These are phyloP conservation scores for Arctocebus calabarensis DNA, from an alignment of 2,797 vertebrate genomes.

Conservation along the genomic window DNA sequence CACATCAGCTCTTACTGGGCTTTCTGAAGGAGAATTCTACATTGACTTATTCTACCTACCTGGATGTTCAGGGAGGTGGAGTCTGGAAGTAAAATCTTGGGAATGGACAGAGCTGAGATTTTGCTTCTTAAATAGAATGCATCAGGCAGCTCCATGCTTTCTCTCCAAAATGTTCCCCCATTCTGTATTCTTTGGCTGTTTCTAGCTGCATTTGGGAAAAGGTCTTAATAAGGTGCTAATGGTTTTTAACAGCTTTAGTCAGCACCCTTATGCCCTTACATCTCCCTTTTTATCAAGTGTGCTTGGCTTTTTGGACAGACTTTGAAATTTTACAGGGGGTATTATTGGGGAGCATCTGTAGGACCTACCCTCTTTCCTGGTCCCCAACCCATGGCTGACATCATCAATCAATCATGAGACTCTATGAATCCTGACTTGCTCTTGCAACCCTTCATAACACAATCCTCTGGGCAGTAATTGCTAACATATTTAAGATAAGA, in stretches of 20 bases:
- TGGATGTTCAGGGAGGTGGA: not conserved
- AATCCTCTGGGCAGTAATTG: constrained; percentile 32
- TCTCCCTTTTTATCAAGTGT: constrained; percentile 65
- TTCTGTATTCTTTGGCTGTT: constrained; percentile 73
- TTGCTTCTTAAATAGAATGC: constrained; percentile 28
- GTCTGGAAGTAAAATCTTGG: not conserved
- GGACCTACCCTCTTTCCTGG: not conserved
- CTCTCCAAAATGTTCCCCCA: constrained; percentile 39
- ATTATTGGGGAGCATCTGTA: not conserved
- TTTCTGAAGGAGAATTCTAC: not conserved
- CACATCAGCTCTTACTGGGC: not conserved
- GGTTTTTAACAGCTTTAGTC: constrained; percentile 67
- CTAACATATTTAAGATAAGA: constrained; percentile 20
- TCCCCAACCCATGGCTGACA: constrained; percentile 13
- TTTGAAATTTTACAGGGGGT: constrained; percentile 6
- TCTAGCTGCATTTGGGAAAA: constrained; percentile 68
- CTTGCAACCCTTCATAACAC: not conserved
- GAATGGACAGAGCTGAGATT: not conserved
- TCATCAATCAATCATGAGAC: constrained; percentile 31
- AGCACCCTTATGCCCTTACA: not conserved
- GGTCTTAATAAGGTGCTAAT: constrained; percentile 75
- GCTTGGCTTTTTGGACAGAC: constrained; percentile 45
- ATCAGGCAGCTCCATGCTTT: not conserved
- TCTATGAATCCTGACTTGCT: constrained; percentile 26
- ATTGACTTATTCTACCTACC: not conserved